These are phyloP conservation scores for Furcula furcula DNA, from an alignment of 2,888 invertebrate species.

Conservation along the genomic window DNA sequence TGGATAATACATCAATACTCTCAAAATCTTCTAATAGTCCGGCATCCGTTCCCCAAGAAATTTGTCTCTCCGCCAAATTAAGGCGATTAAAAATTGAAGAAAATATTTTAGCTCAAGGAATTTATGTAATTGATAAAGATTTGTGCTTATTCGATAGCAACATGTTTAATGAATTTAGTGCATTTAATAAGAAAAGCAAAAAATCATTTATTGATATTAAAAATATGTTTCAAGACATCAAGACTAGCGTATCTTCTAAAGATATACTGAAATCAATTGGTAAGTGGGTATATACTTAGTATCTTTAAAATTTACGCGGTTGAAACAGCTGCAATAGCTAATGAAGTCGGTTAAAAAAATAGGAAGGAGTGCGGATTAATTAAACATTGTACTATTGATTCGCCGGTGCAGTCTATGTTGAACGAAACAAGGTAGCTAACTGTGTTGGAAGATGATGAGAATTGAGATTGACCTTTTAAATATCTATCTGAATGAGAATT, in stretches of 20 bases:
- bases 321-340: no score
- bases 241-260: conserved; percentile 38
- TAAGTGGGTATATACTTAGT: conserved; percentile 27
- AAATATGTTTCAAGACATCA: conserved; percentile 55
- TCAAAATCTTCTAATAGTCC: conserved; percentile 7
- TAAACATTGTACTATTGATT: no score
- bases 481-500: no score
- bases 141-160: conserved; percentile 7
- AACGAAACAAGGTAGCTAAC: no score
- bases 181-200: conserved; percentile 34
- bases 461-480: no score
- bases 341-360: no score
- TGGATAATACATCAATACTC: conserved; percentile 9
- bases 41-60: conserved; percentile 5
- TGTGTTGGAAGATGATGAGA: no score
- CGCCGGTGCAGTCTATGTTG: no score
- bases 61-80: conserved; percentile 42
- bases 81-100: conserved; percentile 68
- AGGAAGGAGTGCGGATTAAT: no score
- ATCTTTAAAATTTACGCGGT: no score
- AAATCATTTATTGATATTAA: conserved; percentile 40
- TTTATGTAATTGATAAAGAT: not conserved
- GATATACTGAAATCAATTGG: conserved; percentile 44
- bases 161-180: conserved; percentile 29
- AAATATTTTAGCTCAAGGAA: conserved; percentile 34